Evolutionary conservation across 2,113 vertebrate genomes (phyloP), one percentile per base, ranked within the genome.

Genomic region (Myiozetetes cayanensis): DNA sequence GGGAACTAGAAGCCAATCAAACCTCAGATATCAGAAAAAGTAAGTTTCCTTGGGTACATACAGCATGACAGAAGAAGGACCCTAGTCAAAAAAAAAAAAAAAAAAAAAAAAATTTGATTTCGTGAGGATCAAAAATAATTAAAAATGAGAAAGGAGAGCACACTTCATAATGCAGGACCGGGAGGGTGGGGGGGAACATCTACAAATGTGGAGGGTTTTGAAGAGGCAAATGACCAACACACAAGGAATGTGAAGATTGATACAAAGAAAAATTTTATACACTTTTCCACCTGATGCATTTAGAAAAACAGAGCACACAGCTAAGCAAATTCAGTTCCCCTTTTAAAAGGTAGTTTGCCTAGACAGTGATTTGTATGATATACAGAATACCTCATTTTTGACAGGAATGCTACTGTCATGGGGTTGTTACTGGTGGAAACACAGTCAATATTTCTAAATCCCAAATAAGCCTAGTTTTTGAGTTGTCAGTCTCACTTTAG

Each of bases 391-490:
- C 14, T 86, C 23, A 35, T 44, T 85, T 94, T 88, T 85, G 41
- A 65, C 55, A 82, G 37, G 30, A 87, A 78, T 43, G 49, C 4
- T 72, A 37, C 35, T 73, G 44, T 56, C 41, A 33, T 24, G 19
- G 41, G 2, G 10, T 30, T 71, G 22, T 46, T 89, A 72, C 44
- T 52, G 49, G 16, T 3, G 1, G 31, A 80, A 94, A 77, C 4
- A 58, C 5, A 62, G 10, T 23, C 55, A 77, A 74, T 85, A 80
- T 77, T 90, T 76, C 81, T 81, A 81, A 95, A 77, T 65, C 17
- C 35, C 28, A 53, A 62, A 49, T 13, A 89, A 80, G 13, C 23
- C 27, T 65, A 21, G 12, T 30, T 35, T 79, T 58, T 53, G 43
- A 52, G 24, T 44, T 63, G 41, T 76, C 53, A 59, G 35, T 86